These are phyloP conservation scores for Ligdia adustata DNA, from an alignment of 2,888 invertebrate species.

Conservation along the genomic window DNA sequence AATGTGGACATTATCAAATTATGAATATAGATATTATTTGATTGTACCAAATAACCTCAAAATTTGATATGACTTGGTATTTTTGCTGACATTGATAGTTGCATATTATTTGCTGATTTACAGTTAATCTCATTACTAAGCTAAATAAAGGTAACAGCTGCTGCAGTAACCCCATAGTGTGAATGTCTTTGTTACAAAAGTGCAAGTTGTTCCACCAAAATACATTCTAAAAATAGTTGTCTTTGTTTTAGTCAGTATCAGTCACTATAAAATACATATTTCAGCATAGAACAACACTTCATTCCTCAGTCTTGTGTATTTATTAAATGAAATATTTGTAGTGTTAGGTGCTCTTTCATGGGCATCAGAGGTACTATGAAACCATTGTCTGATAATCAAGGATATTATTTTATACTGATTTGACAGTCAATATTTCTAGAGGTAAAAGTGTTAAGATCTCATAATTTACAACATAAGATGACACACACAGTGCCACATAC, in stretches of 20 bases:
- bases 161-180: conserved; percentile 1
- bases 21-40: too few species aligned
- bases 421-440: too few species aligned
- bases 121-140: conserved; percentile 16
- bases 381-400: too few species aligned
- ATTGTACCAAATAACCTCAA: conserved; percentile 59
- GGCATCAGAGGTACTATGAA: too few species aligned
- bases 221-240: conserved; percentile 68
- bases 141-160: conserved; percentile 8
- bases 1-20: conserved; percentile 41
- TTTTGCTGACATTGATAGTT: conserved; percentile 38
- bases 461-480: too few species aligned
- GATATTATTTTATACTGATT: too few species aligned
- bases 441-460: too few species aligned
- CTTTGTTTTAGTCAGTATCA: conserved; percentile 51
- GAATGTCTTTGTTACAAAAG: conserved; percentile 70
- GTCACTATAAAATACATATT: conserved; percentile 15
- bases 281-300: not conserved
- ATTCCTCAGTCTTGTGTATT: too few species aligned
- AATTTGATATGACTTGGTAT: conserved; percentile 42
- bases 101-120: conserved; percentile 26
- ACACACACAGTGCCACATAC: too few species aligned
- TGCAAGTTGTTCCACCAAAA: conserved; percentile 67
- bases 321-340: too few species aligned
- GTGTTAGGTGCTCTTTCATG: too few species aligned